Evolutionary conservation across 2,888 invertebrate genomes (phyloP).

Genomic region (Euplexia lucipara): DNA sequence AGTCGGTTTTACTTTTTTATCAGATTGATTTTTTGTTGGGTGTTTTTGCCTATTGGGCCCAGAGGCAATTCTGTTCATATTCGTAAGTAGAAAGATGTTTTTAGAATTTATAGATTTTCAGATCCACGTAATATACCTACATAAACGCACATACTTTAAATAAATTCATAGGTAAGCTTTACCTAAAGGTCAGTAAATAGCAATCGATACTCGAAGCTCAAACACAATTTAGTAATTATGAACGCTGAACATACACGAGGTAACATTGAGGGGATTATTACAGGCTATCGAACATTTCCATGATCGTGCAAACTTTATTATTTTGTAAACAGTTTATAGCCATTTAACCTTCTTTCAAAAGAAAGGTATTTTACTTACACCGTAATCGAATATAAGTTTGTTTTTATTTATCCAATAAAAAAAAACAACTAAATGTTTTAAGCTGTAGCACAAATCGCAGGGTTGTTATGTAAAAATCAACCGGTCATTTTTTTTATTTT

Average conservation of each 20-base stretch:
- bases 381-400: no score
- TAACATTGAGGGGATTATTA: slow-evolving; percentile 5
- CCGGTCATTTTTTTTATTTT: no score
- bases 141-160: neutral
- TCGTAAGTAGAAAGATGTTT: neutral
- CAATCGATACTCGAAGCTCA: slow-evolving; percentile 7
- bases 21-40: no score
- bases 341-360: neutral
- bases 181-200: slow-evolving; percentile 12
- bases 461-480: no score
- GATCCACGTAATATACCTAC: slow-evolving; percentile 7
- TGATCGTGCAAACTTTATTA: slow-evolving; percentile 6
- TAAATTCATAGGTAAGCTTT: slow-evolving; percentile 3
- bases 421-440: no score
- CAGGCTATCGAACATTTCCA: slow-evolving; percentile 11
- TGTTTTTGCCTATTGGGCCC: no score
- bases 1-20: no score
- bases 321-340: slow-evolving; percentile 11
- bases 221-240: slow-evolving; percentile 33
- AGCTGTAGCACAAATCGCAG: no score
- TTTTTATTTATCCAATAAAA: no score
- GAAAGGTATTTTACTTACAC: no score
- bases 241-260: slow-evolving; percentile 7
- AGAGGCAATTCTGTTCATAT: no score
- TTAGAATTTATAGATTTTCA: neutral